Evolutionary conservation across 2,888 invertebrate genomes (phyloP).

Genomic region (Acanthosepion lycidas): DNA sequence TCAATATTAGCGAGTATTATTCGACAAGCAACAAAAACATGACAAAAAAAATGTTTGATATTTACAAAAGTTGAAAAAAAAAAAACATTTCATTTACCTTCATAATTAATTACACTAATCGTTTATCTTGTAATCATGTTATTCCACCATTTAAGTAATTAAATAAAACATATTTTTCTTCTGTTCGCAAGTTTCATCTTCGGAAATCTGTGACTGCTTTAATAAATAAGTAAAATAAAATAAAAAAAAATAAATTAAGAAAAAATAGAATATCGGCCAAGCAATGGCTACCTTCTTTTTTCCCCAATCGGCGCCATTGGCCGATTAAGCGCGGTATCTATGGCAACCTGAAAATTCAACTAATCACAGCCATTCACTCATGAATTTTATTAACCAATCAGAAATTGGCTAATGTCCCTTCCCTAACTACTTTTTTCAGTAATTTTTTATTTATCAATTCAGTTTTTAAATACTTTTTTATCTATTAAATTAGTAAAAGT

Average conservation of each 20-base stretch:
- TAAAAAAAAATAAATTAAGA: neutral
- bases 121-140: neutral
- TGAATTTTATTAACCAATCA: slow-evolving; percentile 1
- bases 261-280: neutral
- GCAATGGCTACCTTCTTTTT: neutral
- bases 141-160: neutral
- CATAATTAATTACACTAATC: neutral
- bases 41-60: no score
- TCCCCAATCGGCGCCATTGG: neutral
- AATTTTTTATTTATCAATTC: no score
- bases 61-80: no score
- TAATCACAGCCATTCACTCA: neutral
- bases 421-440: neutral
- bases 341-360: neutral
- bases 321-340: neutral
- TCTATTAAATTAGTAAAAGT: no score
- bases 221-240: neutral
- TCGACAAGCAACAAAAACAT: neutral
- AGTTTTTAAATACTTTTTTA: no score
- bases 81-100: neutral
- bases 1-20: neutral
- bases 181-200: neutral
- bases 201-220: neutral
- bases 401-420: neutral
- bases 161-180: neutral